phyloP scores from a whole-genome alignment of 2,113 vertebrate species.

The Cyprinodon tularosa region DNA sequence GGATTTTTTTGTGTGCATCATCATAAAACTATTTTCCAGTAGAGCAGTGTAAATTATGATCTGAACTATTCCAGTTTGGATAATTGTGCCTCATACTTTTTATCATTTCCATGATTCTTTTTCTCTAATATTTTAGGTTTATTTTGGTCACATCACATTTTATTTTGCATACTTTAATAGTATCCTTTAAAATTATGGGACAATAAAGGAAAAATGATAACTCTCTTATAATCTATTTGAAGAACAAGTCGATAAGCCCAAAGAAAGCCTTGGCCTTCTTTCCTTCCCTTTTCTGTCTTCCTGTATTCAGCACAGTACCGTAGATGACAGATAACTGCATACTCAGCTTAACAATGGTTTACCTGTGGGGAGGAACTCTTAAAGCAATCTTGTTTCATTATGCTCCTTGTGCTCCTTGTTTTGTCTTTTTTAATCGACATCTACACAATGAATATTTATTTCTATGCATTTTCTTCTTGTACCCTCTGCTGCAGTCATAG shows the following conservation, averaged over 20 bases:
- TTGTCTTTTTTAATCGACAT: constrained; percentile 51
- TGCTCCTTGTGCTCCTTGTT: constrained; percentile 50
- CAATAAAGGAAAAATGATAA: constrained; percentile 72
- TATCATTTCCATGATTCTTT: constrained; percentile 16
- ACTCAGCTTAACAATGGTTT: constrained; percentile 69
- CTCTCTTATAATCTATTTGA: constrained; percentile 80
- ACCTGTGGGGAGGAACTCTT: constrained; percentile 53
- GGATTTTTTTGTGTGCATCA: neutral
- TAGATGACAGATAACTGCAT: constrained; percentile 63
- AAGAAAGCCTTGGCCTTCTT: constrained; percentile 65
- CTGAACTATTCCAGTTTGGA: neutral
- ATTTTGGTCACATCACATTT: constrained; percentile 58
- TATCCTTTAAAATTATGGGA: constrained; percentile 71
- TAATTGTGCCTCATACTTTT: constrained; percentile 7
- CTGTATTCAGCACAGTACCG: constrained; percentile 54
- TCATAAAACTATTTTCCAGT: neutral
- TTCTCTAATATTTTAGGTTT: constrained; percentile 57
- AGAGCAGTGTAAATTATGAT: neutral
- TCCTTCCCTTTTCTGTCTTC: constrained; percentile 58
- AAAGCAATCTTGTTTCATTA: constrained; percentile 56
- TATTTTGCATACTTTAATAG: constrained; percentile 57
- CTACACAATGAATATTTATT: constrained; percentile 59
- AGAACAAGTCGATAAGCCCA: constrained; percentile 74
- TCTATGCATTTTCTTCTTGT: constrained; percentile 34
- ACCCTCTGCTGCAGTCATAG: constrained; percentile 11